phyloP scores from a whole-genome alignment of 2,888 invertebrate genomes.

The Calameuta idolon region DNA sequence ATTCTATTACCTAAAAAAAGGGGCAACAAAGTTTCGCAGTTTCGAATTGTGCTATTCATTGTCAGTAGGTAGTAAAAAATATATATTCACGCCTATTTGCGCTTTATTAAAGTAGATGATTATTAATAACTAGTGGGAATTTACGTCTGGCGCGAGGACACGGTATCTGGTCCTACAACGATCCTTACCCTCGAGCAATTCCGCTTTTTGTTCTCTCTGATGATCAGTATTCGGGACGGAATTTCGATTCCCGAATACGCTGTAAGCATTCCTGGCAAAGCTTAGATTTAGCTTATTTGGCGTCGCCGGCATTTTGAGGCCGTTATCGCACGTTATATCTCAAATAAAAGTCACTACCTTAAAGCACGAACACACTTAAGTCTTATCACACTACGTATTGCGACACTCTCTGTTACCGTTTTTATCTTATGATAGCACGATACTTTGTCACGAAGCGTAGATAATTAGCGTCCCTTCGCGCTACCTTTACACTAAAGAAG shows the following conservation, averaged over 20 bases:
- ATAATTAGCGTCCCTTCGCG: not conserved
- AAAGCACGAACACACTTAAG: not conserved
- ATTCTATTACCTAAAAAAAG: not conserved
- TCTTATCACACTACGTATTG: not conserved
- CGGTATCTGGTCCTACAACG: not conserved
- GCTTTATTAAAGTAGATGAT: not conserved
- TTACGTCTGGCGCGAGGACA: not conserved
- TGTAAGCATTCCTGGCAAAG: constrained; percentile 66
- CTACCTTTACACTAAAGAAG: not conserved
- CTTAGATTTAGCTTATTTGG: constrained; percentile 65
- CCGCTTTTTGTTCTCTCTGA: constrained; percentile 64
- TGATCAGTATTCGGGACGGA: constrained; percentile 52
- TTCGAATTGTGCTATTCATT: not conserved
- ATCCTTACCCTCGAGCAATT: constrained; percentile 65
- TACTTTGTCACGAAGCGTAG: not conserved
- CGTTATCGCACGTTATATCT: not conserved
- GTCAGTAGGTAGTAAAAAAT: not conserved
- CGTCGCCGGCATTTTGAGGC: constrained; percentile 60
- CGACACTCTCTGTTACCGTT: not conserved
- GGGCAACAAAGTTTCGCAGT: not conserved
- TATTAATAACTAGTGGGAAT: not conserved
- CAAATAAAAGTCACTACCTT: not conserved
- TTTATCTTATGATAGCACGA: not conserved
- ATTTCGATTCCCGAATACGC: constrained; percentile 60
- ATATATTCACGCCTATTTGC: not conserved